Evolutionary conservation across 2,888 invertebrate species (phyloP).

Genomic region (Zygaena filipendulae): DNA sequence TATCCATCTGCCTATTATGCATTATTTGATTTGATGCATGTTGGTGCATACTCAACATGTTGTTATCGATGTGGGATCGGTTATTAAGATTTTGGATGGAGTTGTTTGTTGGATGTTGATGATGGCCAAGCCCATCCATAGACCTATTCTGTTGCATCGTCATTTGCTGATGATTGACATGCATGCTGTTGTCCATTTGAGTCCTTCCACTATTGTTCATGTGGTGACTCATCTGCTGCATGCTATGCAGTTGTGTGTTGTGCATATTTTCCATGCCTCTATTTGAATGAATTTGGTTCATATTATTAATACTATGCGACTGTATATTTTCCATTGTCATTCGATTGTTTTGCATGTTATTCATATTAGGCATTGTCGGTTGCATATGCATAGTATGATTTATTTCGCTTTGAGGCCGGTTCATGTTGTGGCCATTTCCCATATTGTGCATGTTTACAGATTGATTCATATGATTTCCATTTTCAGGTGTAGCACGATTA

Average conservation of each 20-base stretch:
- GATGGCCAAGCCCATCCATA: constrained; percentile 45
- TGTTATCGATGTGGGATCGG: constrained; percentile 45
- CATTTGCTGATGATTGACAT: constrained; percentile 48
- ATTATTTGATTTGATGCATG: constrained; percentile 54
- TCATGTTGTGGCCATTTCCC: constrained; percentile 39
- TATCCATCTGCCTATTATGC: constrained; percentile 55
- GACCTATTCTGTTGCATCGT: constrained; percentile 51
- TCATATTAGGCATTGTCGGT: constrained; percentile 43
- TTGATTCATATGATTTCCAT: constrained; percentile 43
- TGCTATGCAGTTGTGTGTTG: constrained; percentile 46
- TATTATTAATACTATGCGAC: constrained; percentile 43
- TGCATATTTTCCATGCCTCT: constrained; percentile 54
- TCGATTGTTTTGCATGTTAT: constrained; percentile 51
- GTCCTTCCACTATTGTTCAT: constrained; percentile 36
- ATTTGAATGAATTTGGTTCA: constrained; percentile 47
- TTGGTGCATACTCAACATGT: constrained; percentile 53
- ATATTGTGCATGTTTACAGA: constrained; percentile 52
- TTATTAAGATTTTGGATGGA: constrained; percentile 58
- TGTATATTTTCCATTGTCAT: constrained; percentile 60
- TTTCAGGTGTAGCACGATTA: constrained; percentile 47
- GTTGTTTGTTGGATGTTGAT: constrained; percentile 57
- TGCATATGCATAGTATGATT: constrained; percentile 61
- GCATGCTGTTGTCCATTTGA: constrained; percentile 51
- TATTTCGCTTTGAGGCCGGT: constrained; percentile 40
- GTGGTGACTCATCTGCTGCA: constrained; percentile 57